Evolutionary conservation across 1,140 invertebrate species (phyloP), one percentile per base, ranked within the genome.

Genomic region (Leguminivora glycinivorella): DNA sequence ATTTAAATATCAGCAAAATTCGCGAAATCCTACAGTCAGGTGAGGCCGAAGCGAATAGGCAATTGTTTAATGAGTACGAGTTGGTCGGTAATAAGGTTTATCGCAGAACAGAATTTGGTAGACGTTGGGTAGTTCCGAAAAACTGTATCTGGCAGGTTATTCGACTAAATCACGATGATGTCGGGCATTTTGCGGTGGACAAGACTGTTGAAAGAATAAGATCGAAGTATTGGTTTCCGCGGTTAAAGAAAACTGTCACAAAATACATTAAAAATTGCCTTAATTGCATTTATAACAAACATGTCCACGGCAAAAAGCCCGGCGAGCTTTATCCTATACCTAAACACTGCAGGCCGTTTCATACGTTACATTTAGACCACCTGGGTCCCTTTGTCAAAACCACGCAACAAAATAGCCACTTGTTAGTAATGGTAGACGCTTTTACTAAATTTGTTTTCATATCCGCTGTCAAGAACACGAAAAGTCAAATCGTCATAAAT

Each of bases 371-470:
- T 67, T 22, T 79, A 1, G 74, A 80, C 67, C 78, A 80, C 63
- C n/a, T 80, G 34, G 76, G 80, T 9, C 78, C 76, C 9, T 75
- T 81, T 40, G 22, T 71, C 3, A 31, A 70, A 22, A 79, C 75
- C 14, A 72, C 72, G 24, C 77, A 79, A 38, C 70, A 72, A 26
- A 86, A 88, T 70, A 63, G 68, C n/a, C 73, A 85, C 72, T 72
- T 87, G 7, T 72, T 89, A 1, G 77, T 72, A 1, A 71, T 88
- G 4, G 72, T 84, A 4, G 84, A 88, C 72, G 76, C 71, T 4
- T 89, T 87, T 74, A 73, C 76, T 1, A 85, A 88, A 38, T 88
- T 66, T 12, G 56, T 66, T 17, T 17, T n/a, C n/a, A n/a, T n/a
- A n/a, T n/a, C n/a, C n/a, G n/a, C n/a, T n/a, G n/a, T n/a, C n/a